Evolutionary conservation across 2,888 invertebrate genomes (phyloP).

Genomic region (Pachliopta kotzebuea): DNA sequence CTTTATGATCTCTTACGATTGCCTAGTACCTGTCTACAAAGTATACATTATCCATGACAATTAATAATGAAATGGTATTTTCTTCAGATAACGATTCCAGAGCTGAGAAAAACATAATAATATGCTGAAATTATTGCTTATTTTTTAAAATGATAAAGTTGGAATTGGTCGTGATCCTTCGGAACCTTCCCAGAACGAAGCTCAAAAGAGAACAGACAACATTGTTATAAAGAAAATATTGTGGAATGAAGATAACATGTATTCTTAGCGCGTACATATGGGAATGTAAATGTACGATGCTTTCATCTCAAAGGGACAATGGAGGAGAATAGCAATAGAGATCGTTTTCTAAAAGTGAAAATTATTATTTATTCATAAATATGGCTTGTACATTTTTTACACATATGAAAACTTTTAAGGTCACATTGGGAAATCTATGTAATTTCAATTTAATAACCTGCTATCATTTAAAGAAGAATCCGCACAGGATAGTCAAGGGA

Average conservation of each 20-base stretch:
- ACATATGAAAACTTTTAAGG: no score
- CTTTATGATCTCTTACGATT: neutral
- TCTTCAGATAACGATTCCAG: neutral
- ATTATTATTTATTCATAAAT: conserved; percentile 44
- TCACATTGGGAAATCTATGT: no score
- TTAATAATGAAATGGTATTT: neutral
- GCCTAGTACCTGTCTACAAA: neutral
- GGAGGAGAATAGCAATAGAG: conserved; percentile 32
- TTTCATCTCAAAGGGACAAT: conserved; percentile 36
- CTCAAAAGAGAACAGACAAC: conserved; percentile 17
- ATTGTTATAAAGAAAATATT: conserved; percentile 23
- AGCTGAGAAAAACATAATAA: neutral
- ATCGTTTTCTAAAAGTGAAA: conserved; percentile 41
- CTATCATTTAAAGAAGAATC: no score
- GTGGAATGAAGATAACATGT: conserved; percentile 13
- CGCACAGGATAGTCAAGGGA: no score
- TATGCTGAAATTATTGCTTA: neutral
- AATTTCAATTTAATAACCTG: no score
- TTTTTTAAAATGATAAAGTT: neutral
- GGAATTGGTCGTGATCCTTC: conserved; percentile 1
- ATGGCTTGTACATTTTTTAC: no score
- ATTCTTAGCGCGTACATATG: conserved; percentile 12
- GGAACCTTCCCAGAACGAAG: conserved; percentile 5
- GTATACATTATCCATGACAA: neutral
- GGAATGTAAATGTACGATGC: conserved; percentile 9